phyloP scores from a whole-genome alignment of 2,888 invertebrate genomes.

The Sinopyrophorus schimmeli region DNA sequence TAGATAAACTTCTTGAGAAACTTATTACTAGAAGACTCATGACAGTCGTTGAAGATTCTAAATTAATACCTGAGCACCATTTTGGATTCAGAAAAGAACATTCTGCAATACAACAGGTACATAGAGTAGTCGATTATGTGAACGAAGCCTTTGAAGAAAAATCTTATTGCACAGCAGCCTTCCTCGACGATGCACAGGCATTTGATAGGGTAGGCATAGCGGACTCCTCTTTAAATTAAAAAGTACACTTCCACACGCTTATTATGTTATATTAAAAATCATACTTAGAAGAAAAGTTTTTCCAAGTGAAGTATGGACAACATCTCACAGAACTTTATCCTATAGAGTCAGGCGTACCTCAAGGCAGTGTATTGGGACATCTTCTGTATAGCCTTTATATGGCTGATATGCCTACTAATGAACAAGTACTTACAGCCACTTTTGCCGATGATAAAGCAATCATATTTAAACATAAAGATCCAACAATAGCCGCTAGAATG shows the following conservation, averaged over 20 bases:
- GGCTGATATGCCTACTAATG: slow-evolving; percentile 32
- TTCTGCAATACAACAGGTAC: slow-evolving; percentile 31
- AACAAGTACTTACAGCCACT: slow-evolving; percentile 21
- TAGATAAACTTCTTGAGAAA: slow-evolving; percentile 35
- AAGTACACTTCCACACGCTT: slow-evolving; percentile 10
- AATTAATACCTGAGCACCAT: slow-evolving; percentile 31
- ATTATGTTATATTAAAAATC: slow-evolving; percentile 28
- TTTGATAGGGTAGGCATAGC: slow-evolving; percentile 39
- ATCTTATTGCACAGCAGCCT: slow-evolving; percentile 35
- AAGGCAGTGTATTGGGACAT: slow-evolving; percentile 35
- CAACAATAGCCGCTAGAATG: slow-evolving; percentile 27
- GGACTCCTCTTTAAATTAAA: slow-evolving; percentile 22
- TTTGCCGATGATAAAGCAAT: slow-evolving; percentile 24
- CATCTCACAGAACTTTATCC: slow-evolving; percentile 8
- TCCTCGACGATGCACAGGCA: slow-evolving; percentile 36
- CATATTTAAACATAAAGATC: slow-evolving; percentile 18
- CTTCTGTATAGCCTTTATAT: slow-evolving; percentile 24
- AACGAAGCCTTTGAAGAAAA: slow-evolving; percentile 19
- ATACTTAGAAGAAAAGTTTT: slow-evolving; percentile 22
- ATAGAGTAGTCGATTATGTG: slow-evolving; percentile 26
- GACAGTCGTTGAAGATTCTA: slow-evolving; percentile 3
- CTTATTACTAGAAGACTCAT: slow-evolving; percentile 24
- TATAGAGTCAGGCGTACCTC: slow-evolving; percentile 33
- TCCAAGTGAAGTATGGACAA: slow-evolving; percentile 7
- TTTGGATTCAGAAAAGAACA: slow-evolving; percentile 32